Evolutionary conservation across 2,113 vertebrate genomes (phyloP), one percentile per base, ranked within the genome.

Genomic region (Mustelus asterias): DNA sequence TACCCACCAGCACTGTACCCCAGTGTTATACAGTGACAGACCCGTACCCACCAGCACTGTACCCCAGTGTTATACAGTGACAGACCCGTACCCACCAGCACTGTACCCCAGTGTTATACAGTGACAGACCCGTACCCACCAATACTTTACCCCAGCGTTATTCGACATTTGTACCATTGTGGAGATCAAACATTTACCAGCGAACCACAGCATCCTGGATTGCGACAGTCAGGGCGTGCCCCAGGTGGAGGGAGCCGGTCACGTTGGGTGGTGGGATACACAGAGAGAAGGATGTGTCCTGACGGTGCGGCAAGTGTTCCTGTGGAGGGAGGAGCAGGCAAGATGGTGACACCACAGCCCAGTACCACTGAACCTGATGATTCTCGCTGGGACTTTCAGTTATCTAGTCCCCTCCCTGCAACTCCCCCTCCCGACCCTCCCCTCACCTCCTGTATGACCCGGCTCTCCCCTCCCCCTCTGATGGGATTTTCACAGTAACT

Each of bases 261-360:
- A 99, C 98, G 3, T 99, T 99, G 63, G 98, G 98, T 3, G 98
- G 98, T 95, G 98, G 98, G 96, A 99, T 98, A 96, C 98, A 99
- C 97, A 98, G 96, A 24, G 97, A 97, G 96, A 98, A 98, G 90
- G 96, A 96, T 60, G 96, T 96, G 44, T 98, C 97, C 22, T 97
- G 97, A 0, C 97, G 90, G 2, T 98, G 98, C 48, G 98, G 95
- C 70, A 98, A 83, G 33, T 1, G 96, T 54, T 96, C 96, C 98
- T 98, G 97, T 20, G 44, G 85, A 88, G 22, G 20, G 11, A 88
- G 44, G 0, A 18, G 3, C 44, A 22, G 80, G 8, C 7, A 54
- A 24, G 22, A 88, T 24, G 22, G 2, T 24, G 29, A 26, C 9
- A 9, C 0, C n/a, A 0, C 1, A 8, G 18, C 37, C 8, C 41